Evolutionary conservation across 2,888 invertebrate genomes (phyloP).

Genomic region (Lasius fuliginosus): DNA sequence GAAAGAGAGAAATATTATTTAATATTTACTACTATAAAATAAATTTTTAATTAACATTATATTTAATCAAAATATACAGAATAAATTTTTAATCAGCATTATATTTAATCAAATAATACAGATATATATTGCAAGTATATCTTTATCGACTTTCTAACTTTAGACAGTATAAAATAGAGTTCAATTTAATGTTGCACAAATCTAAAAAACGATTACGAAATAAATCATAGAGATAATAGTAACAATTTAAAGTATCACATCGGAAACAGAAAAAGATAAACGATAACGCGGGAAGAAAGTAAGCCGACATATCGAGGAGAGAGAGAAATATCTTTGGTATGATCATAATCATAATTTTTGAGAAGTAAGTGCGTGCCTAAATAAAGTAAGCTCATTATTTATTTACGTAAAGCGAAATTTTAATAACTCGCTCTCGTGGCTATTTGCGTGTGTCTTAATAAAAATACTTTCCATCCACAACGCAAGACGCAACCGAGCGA

Average conservation of each 20-base stretch:
- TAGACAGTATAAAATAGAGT: background rate
- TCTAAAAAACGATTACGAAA: background rate
- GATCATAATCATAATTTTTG: background rate
- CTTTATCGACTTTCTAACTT: background rate
- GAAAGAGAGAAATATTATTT: background rate
- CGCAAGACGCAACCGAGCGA: slow-evolving; percentile 32
- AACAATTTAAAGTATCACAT: slow-evolving; percentile 13
- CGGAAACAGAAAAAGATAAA: slow-evolving; percentile 12
- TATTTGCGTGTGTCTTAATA: slow-evolving; percentile 39
- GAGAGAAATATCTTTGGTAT: background rate
- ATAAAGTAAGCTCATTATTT: slow-evolving; percentile 23
- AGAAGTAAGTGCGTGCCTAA: background rate
- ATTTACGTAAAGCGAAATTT: slow-evolving; percentile 28
- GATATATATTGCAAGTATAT: background rate
- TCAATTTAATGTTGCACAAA: background rate
- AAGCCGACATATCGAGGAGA: background rate
- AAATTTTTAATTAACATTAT: background rate
- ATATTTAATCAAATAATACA: background rate
- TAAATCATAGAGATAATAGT: slow-evolving; percentile 4
- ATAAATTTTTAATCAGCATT: background rate
- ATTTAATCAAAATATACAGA: background rate
- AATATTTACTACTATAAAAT: background rate
- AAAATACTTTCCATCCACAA: slow-evolving; percentile 38
- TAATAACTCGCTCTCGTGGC: slow-evolving; percentile 9
- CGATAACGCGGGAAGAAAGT: slow-evolving; percentile 15